phyloP scores from a whole-genome alignment of 2,113 vertebrate species.

The Naja naja region DNA sequence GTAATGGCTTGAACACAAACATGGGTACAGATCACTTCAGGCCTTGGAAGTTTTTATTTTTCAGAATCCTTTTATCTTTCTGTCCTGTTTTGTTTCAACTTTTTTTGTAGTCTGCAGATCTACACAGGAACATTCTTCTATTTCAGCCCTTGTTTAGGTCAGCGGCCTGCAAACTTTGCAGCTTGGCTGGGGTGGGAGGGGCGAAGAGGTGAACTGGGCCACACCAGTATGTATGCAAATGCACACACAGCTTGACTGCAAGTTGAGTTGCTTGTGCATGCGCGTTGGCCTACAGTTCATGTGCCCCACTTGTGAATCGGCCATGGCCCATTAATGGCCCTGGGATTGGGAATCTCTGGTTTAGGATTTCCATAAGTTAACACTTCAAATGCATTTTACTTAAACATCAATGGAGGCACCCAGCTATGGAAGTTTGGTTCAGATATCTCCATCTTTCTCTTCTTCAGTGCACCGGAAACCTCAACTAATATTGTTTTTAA shows the following conservation, averaged over 20 bases:
- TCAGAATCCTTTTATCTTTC: background rate
- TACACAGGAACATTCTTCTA: background rate
- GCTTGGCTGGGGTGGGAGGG: too few species aligned
- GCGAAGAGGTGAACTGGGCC: too few species aligned
- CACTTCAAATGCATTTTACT: background rate
- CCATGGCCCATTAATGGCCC: too few species aligned
- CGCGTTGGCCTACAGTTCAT: too few species aligned
- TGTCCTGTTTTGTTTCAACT: background rate
- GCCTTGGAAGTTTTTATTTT: background rate
- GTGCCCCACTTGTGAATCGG: too few species aligned
- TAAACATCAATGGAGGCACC: background rate
- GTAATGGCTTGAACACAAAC: background rate
- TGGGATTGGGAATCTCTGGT: too few species aligned
- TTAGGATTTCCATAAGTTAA: background rate
- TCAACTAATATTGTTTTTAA: background rate
- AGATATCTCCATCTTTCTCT: background rate
- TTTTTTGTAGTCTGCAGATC: background rate
- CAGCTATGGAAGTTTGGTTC: background rate
- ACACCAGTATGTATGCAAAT: too few species aligned
- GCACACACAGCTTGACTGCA: too few species aligned
- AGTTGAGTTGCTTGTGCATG: too few species aligned
- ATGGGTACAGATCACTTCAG: background rate
- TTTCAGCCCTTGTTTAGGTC: background rate
- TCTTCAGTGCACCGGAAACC: background rate
- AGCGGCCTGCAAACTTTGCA: too few species aligned